Percentiles rank a stretch among this genome's conserved stretches.
Evolutionary conservation across 2,113 vertebrate genomes (phyloP).

Genomic region (Petroica traversi): DNA sequence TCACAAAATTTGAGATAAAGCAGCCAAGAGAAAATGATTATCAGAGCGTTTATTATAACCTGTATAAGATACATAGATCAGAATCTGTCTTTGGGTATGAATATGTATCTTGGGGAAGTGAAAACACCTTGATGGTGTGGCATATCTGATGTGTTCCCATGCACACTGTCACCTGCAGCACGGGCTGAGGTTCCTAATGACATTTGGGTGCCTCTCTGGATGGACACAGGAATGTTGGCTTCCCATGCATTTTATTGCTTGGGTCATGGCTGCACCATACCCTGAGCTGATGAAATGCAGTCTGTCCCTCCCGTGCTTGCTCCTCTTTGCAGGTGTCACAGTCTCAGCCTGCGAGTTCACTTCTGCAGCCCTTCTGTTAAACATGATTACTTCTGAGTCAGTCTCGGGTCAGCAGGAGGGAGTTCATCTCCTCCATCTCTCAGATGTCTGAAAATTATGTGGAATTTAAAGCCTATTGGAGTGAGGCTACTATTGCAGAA

Average conservation of each 20-base stretch:
- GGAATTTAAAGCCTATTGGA: neutral
- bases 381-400: neutral
- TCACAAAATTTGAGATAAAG: neutral
- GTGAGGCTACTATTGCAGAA: neutral
- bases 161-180: rapidly evolving
- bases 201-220: neutral
- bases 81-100: neutral
- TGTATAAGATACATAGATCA: neutral
- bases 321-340: rapidly evolving
- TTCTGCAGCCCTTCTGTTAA: neutral
- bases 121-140: neutral
- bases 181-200: neutral
- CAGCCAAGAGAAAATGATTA: neutral
- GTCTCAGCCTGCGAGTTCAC: neutral
- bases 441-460: neutral
- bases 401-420: neutral
- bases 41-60: neutral
- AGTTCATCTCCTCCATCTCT: neutral
- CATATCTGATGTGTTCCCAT: rapidly evolving
- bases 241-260: neutral
- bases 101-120: neutral
- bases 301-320: rapidly evolving
- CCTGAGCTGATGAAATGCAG: neutral
- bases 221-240: neutral
- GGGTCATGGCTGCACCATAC: neutral